phyloP scores from a whole-genome alignment of 1,140 invertebrate genomes.

The Lerema accius region DNA sequence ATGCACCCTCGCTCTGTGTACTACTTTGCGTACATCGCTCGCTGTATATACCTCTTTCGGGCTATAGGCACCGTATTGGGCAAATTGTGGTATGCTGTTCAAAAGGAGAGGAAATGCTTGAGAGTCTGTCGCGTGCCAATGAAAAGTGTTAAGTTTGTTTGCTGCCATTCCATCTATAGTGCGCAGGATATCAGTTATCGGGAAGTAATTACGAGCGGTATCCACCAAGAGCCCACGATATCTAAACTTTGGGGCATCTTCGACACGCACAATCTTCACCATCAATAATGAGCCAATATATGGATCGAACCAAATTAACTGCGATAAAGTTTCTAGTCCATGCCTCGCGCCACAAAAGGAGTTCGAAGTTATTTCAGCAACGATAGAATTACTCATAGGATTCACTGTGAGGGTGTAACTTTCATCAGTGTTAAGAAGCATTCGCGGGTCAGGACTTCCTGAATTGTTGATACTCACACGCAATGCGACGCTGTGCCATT shows the following conservation, averaged over 20 bases:
- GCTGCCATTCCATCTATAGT: slow-evolving; percentile 89
- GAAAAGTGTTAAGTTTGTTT: slow-evolving; percentile 91
- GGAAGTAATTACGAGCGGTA: slow-evolving; percentile 89
- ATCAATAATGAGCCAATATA: slow-evolving; percentile 83
- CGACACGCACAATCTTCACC: slow-evolving; percentile 82
- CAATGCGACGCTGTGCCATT: slow-evolving; percentile 64
- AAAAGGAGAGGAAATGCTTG: slow-evolving; percentile 91
- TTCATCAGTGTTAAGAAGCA: slow-evolving; percentile 87
- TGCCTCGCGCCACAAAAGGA: slow-evolving; percentile 90
- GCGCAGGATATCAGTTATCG: slow-evolving; percentile 85
- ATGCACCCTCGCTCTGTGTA: slow-evolving; percentile 85
- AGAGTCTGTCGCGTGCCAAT: slow-evolving; percentile 91
- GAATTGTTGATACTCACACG: slow-evolving; percentile 70
- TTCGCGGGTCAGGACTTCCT: slow-evolving; percentile 73
- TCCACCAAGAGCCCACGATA: slow-evolving; percentile 90
- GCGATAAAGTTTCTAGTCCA: slow-evolving; percentile 89
- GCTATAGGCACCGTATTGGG: slow-evolving; percentile 88
- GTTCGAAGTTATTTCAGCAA: slow-evolving; percentile 84
- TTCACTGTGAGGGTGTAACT: slow-evolving; percentile 85
- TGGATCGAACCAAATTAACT: slow-evolving; percentile 88
- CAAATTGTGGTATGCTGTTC: slow-evolving; percentile 85
- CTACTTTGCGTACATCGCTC: slow-evolving; percentile 85
- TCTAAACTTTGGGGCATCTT: slow-evolving; percentile 84
- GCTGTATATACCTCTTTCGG: slow-evolving; percentile 85
- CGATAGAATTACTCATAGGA: slow-evolving; percentile 78